Evolutionary conservation across 2,113 vertebrate genomes (phyloP).

Genomic region (Megaptera novaeangliae): DNA sequence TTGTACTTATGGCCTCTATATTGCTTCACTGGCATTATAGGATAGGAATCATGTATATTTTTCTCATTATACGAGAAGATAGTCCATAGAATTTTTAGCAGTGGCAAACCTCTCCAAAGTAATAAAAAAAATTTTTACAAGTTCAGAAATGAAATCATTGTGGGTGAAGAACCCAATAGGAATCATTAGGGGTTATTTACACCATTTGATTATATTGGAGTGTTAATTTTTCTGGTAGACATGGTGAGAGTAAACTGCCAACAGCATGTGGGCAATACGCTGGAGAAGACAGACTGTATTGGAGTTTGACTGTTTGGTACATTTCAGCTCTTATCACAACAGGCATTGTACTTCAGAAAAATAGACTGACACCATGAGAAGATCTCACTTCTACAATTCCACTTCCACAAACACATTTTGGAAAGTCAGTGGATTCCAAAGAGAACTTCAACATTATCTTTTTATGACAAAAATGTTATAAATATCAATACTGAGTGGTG

Average conservation of each 20-base stretch:
- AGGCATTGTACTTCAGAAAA: not conserved
- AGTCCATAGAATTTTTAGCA: not conserved
- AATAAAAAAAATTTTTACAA: not conserved
- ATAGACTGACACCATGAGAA: rapidly evolving
- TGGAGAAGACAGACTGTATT: not conserved
- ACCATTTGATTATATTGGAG: not conserved
- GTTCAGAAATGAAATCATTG: not conserved
- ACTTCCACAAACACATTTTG: not conserved
- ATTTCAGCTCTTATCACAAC: too few relatives aligned
- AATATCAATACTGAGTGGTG: not conserved
- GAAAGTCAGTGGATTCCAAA: not conserved
- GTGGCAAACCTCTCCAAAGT: not conserved
- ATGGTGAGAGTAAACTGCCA: not conserved
- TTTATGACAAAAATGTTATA: not conserved
- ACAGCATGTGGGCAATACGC: rapidly evolving
- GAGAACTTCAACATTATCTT: not conserved
- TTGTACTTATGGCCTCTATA: not conserved
- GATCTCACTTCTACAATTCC: not conserved
- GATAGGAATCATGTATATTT: not conserved
- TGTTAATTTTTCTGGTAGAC: not conserved
- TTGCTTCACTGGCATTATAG: not conserved
- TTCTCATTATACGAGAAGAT: not conserved
- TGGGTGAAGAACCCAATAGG: too few relatives aligned
- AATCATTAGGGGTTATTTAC: not conserved
- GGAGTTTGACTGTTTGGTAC: not conserved